phyloP scores from a whole-genome alignment of 1,140 invertebrate species.

The Teleopsis dalmanni region DNA sequence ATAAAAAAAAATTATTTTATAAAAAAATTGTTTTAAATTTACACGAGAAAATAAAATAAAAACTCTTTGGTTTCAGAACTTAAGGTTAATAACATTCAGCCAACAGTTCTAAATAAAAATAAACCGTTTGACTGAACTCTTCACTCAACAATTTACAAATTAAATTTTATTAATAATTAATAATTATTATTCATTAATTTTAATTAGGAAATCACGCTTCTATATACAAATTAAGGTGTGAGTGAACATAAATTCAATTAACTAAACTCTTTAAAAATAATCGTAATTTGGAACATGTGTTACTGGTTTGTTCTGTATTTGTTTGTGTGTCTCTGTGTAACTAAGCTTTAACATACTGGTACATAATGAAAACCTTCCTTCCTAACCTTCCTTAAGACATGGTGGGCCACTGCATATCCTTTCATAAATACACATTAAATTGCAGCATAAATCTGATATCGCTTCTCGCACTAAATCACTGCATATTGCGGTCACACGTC shows the following conservation, averaged over 20 bases:
- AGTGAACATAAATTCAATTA: background rate
- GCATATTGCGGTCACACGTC: conserved; percentile 36
- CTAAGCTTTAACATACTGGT: background rate
- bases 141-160: background rate
- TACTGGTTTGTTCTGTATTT: no score
- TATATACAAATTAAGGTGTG: background rate
- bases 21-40: conserved; percentile 5
- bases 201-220: background rate
- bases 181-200: background rate
- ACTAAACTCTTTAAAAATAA: no score
- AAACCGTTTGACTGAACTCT: background rate
- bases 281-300: no score
- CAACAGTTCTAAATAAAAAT: background rate
- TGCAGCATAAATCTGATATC: background rate
- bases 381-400: background rate
- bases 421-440: background rate
- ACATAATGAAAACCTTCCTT: background rate
- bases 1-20: background rate
- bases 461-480: conserved; percentile 1
- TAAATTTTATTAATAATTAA: background rate
- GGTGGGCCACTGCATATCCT: background rate
- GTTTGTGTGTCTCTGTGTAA: background rate
- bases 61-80: conserved; percentile 9
- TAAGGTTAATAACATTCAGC: background rate
- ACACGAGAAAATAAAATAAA: conserved; percentile 1